Conservation (phyloP, 2,113 vertebrate species). For the Hystrix brachyura region DNA sequence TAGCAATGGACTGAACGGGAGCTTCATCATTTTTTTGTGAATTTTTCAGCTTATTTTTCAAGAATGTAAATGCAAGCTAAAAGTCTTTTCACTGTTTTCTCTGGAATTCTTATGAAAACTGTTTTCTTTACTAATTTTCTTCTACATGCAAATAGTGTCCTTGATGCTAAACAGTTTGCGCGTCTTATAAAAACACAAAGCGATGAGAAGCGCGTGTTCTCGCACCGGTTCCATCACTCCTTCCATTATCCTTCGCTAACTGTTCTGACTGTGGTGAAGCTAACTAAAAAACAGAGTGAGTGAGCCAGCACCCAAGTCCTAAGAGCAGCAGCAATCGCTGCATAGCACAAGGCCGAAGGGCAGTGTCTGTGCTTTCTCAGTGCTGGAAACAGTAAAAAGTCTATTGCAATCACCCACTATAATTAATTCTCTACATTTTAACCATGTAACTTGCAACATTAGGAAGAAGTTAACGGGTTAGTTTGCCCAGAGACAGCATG, state of each 20-base stretch:
- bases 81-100: conserved; percentile 27
- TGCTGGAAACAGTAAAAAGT: background rate
- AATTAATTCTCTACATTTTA: conserved; percentile 6
- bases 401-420: background rate
- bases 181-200: background rate
- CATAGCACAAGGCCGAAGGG: background rate
- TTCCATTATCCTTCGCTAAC: background rate
- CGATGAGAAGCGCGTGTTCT: background rate
- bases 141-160: background rate
- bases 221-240: background rate
- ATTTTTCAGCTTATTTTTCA: conserved; percentile 18
- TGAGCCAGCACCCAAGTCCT: background rate
- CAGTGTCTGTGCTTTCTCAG: background rate
- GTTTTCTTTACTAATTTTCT: background rate
- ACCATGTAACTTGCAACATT: background rate
- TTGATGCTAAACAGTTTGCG: conserved; percentile 15
- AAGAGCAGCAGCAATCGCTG: background rate
- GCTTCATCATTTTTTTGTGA: background rate
- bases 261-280: background rate
- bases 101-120: background rate
- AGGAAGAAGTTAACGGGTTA: background rate
- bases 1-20: background rate
- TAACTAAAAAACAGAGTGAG: background rate
- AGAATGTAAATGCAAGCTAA: background rate
- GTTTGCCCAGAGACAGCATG: background rate